Percentiles rank a stretch among this genome's conserved stretches.
Evolutionary conservation across 1,140 invertebrate species (phyloP).

Genomic region (Yoshiicerus persimilis): DNA sequence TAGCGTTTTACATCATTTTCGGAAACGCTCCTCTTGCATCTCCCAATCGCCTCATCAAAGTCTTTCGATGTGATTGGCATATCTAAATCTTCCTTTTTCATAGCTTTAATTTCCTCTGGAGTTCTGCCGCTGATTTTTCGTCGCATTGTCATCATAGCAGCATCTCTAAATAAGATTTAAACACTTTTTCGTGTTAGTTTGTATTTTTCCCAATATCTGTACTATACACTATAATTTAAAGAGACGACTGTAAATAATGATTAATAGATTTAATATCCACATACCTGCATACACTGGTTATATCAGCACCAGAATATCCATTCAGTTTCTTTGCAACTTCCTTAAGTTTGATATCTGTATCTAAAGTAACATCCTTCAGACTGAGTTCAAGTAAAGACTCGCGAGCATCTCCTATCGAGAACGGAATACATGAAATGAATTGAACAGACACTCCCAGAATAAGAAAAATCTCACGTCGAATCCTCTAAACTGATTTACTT

Average conservation of each 20-base stretch:
- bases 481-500: neutral
- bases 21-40: slow-evolving; percentile 64
- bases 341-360: slow-evolving; percentile 58
- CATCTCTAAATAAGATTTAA: slow-evolving; percentile 59
- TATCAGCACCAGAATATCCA: slow-evolving; percentile 61
- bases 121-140: slow-evolving; percentile 63
- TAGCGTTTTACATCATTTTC: slow-evolving; percentile 62
- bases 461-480: neutral
- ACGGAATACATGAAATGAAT: neutral
- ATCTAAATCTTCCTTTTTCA: slow-evolving; percentile 66
- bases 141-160: slow-evolving; percentile 70
- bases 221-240: neutral
- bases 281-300: slow-evolving; percentile 46
- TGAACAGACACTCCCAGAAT: neutral
- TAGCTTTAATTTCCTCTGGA: slow-evolving; percentile 64
- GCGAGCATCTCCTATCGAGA: slow-evolving; percentile 46
- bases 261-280: neutral
- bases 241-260: neutral
- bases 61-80: slow-evolving; percentile 63
- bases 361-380: slow-evolving; percentile 44
- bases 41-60: slow-evolving; percentile 62
- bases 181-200: too few species aligned
- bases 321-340: slow-evolving; percentile 61
- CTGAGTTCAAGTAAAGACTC: slow-evolving; percentile 43
- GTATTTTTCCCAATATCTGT: neutral